Conservation (phyloP, 2,888 invertebrate species). For the Papilio elwesi region DNA sequence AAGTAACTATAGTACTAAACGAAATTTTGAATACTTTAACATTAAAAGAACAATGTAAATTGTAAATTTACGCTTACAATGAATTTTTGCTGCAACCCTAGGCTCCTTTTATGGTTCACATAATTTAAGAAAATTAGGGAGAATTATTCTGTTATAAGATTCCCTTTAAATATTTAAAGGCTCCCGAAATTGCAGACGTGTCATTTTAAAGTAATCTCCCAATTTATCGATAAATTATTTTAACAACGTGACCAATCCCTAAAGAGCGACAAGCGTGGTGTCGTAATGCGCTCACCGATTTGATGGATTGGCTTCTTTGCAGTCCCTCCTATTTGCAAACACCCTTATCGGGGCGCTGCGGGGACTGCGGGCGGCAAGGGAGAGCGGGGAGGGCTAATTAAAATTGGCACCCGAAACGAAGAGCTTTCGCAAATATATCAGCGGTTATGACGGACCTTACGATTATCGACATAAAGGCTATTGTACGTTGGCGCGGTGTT, state of each 20-base stretch:
- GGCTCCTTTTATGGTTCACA: slow-evolving; percentile 6
- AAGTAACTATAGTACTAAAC: not conserved
- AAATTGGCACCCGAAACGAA: slow-evolving; percentile 72
- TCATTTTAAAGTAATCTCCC: slow-evolving; percentile 33
- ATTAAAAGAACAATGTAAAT: not conserved
- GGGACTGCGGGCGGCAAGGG: slow-evolving; percentile 47
- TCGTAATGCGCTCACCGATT: slow-evolving; percentile 82
- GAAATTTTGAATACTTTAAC: not conserved
- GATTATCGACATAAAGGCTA: slow-evolving; percentile 45
- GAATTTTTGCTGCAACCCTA: not conserved
- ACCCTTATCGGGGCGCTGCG: slow-evolving; percentile 73
- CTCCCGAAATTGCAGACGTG: slow-evolving; percentile 26
- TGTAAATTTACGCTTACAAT: not conserved
- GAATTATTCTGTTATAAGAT: slow-evolving; percentile 1
- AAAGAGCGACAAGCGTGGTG: slow-evolving; percentile 73
- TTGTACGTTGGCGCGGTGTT: slow-evolving; percentile 41
- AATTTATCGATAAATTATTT: slow-evolving; percentile 49
- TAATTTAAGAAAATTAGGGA: not conserved
- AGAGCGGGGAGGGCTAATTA: slow-evolving; percentile 72
- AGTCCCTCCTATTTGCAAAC: slow-evolving; percentile 82
- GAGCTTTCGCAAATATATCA: slow-evolving; percentile 45
- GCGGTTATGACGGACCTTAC: slow-evolving; percentile 48
- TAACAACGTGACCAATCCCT: slow-evolving; percentile 53
- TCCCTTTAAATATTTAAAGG: slow-evolving; percentile 24
- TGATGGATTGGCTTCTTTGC: slow-evolving; percentile 84